A percentile compares a stretch with the other conserved stretches of the same genome.
Evolutionary conservation across 23 tunicate species (phyloP).

Genomic region (Halocynthia aurantium): DNA sequence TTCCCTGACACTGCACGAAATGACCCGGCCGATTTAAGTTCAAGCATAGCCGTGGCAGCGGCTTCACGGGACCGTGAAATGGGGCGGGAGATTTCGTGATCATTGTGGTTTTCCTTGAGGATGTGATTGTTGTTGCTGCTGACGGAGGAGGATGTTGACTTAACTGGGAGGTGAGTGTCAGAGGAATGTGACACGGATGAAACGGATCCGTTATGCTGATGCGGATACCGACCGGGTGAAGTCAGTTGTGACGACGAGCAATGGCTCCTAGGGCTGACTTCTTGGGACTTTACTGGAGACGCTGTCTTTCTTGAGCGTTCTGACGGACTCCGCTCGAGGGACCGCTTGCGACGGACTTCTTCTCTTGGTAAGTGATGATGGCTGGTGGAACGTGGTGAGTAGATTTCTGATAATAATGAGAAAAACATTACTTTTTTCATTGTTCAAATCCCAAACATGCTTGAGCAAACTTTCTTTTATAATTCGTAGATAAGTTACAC

Average conservation of each 20-base stretch:
- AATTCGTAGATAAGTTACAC: no score
- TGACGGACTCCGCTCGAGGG: not conserved
- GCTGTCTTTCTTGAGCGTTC: conserved; percentile 2
- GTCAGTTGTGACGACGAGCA: conserved; percentile 2
- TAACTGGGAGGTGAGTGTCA: not conserved
- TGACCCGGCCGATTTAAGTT: conserved; percentile 12
- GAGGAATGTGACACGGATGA: not conserved
- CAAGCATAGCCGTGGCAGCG: conserved; percentile 29
- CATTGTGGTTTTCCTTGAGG: not conserved
- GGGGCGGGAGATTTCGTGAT: conserved; percentile 10
- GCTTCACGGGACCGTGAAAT: conserved; percentile 27
- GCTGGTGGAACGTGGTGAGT: no score
- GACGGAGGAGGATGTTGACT: conserved; percentile 1
- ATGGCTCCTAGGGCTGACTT: not conserved
- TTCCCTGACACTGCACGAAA: not conserved
- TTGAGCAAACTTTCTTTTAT: no score
- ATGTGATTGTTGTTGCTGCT: conserved; percentile 5
- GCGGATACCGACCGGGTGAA: not conserved
- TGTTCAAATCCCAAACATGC: no score
- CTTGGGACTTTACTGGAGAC: not conserved
- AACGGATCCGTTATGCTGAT: not conserved
- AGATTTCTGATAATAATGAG: no score
- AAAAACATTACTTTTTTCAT: no score
- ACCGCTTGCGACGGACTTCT: not conserved
- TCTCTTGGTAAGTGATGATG: not conserved